A percentile compares a stretch with the other conserved stretches of the same genome.
Conservation (phyloP, 1,140 invertebrate genomes). For the Trichoplusia ni region DNA sequence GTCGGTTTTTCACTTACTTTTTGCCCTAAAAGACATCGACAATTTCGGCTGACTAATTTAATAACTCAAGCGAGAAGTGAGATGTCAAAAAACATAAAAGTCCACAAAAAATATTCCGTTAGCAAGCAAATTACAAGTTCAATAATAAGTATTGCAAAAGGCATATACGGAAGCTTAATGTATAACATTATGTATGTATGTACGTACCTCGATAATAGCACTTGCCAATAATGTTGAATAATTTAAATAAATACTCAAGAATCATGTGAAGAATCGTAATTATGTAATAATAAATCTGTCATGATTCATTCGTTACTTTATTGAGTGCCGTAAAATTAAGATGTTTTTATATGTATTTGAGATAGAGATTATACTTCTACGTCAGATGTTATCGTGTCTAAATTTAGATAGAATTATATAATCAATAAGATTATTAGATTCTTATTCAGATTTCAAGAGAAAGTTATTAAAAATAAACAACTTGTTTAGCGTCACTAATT, state of each 20-base stretch:
- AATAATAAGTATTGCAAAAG: constrained; percentile 23
- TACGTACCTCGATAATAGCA: constrained; percentile 34
- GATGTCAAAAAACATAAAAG: constrained; percentile 53
- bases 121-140: constrained; percentile 41
- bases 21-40: neutral
- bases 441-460: no score
- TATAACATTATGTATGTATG: constrained; percentile 20
- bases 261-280: constrained; percentile 17
- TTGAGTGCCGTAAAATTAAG: no score
- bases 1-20: no score
- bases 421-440: no score
- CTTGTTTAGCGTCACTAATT: no score
- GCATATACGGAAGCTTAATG: constrained; percentile 36
- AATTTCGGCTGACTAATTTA: neutral
- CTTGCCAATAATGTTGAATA: constrained; percentile 26
- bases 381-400: no score
- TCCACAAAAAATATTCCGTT: constrained; percentile 45
- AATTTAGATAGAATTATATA: no score
- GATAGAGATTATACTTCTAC: no score
- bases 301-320: neutral
- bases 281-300: constrained; percentile 13
- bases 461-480: no score
- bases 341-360: no score
- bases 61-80: neutral
- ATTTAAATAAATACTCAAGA: constrained; percentile 22